Conservation (phyloP, 2,797 vertebrate genomes). For the Lagodon rhomboides region DNA sequence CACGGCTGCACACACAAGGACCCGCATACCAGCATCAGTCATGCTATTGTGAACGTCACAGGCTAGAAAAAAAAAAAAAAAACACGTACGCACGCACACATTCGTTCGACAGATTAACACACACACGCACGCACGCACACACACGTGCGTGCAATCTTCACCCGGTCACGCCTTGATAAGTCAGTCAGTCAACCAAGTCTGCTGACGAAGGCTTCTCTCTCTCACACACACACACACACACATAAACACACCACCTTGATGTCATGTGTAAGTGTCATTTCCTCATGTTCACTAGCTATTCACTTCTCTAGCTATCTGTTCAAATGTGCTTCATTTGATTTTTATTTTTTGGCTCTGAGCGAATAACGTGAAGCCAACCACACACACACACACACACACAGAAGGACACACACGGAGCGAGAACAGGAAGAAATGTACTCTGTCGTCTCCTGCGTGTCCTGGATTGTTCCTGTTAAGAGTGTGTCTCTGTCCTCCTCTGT, state of each 20-base stretch:
- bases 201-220: slow-evolving; percentile 66
- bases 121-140: slow-evolving; percentile 57
- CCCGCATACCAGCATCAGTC: slow-evolving; percentile 80
- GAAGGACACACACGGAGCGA: background rate
- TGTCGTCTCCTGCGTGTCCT: slow-evolving; percentile 26
- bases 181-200: slow-evolving; percentile 72
- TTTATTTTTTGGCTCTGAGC: slow-evolving; percentile 15
- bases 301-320: slow-evolving; percentile 25
- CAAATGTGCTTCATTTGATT: slow-evolving; percentile 36
- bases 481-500: slow-evolving; percentile 21
- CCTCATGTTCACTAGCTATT: slow-evolving; percentile 30
- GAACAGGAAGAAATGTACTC: slow-evolving; percentile 28
- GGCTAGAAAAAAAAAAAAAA: slow-evolving; percentile 49
- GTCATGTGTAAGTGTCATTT: slow-evolving; percentile 48
- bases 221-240: slow-evolving; percentile 23
- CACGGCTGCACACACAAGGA: slow-evolving; percentile 58
- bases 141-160: slow-evolving; percentile 60
- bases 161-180: slow-evolving; percentile 74
- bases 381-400: background rate
- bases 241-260: slow-evolving; percentile 16
- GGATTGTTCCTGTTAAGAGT: slow-evolving; percentile 39
- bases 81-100: slow-evolving; percentile 40
- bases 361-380: slow-evolving; percentile 12
- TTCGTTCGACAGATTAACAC: slow-evolving; percentile 64
- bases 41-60: slow-evolving; percentile 76